Conservation (phyloP, 2,888 invertebrate species). For the Caenorhabditis panamensis region DNA sequence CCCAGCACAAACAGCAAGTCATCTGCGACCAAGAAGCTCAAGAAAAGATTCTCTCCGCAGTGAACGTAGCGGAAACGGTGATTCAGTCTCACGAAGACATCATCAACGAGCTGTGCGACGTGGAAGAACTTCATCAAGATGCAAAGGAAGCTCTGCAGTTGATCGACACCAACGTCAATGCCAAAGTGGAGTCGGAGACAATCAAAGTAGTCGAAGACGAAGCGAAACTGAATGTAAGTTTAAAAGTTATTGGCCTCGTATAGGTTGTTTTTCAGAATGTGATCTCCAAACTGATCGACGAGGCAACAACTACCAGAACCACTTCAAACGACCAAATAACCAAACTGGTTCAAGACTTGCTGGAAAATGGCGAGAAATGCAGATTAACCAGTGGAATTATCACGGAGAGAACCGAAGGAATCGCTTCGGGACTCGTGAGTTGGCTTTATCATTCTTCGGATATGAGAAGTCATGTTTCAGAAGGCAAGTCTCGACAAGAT, state of each 20-base stretch:
- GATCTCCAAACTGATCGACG: not conserved
- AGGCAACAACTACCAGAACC: not conserved
- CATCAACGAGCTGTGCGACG: conserved; percentile 28
- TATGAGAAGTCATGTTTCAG: not conserved
- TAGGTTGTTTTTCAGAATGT: not conserved
- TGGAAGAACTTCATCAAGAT: not conserved
- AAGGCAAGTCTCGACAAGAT: not conserved
- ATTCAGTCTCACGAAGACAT: conserved; percentile 27
- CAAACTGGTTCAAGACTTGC: not conserved
- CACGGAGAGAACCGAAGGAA: not conserved
- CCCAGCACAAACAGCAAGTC: conserved; percentile 22
- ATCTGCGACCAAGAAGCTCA: conserved; percentile 21
- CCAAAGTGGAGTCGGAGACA: not conserved
- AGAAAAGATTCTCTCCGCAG: conserved; percentile 11
- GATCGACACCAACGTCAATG: not conserved
- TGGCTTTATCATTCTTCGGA: not conserved
- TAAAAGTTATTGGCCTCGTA: not conserved
- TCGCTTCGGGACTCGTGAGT: not conserved
- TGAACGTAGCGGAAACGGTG: conserved; percentile 27
- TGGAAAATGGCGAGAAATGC: not conserved
- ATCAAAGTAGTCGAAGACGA: not conserved
- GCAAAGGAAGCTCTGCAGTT: not conserved
- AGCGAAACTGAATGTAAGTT: not conserved
- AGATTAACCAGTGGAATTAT: not conserved
- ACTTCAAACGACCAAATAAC: not conserved